Evolutionary conservation across 2,797 vertebrate genomes (phyloP), one percentile per base, ranked within the genome.

Genomic region (Threskiornis aethiopicus): DNA sequence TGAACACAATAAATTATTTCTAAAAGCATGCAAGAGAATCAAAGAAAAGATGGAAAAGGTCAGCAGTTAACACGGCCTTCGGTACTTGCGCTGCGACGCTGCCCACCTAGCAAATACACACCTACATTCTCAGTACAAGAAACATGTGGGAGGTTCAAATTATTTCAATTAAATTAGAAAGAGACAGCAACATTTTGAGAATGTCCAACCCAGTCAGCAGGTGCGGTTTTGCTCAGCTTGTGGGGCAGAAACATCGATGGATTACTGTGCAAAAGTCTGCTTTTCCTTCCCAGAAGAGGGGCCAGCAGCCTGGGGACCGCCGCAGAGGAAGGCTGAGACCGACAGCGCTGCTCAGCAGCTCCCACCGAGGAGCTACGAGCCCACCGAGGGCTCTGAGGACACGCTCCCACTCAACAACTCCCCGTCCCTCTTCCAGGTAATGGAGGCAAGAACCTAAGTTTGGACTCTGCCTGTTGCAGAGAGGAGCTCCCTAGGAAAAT

Each of bases 11-110:
- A 10, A 46, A 37, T 33, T 5, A 41, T 13, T 70, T 51, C 59
- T 19, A 21, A n/a, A 69, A 41, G n/a, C 71, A 42, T 0, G 8
- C n/a, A 61, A 44, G 22, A 85, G 66, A 64, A 62, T 49, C 18
- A 2, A 39, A 39, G 52, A 33, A 11, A 57, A 37, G 20, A 13
- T 4, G 7, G 41, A 31, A 71, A 26, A 62, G 33, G 28, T n/a
- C 24, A n/a, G 31, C 18, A 37, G 69, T 33, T 33, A 35, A 33
- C 12, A 8, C 17, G 31, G 61, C 17, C 1, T 0, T 31, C 29
- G 11, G 61, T 4, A 14, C n/a, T 24, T 2, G 19, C 29, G 1
- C 73, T 4, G 26, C 4, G 3, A 28, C 1, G 22, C 57, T 46
- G 28, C 76, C 72, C 25, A 26, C 49, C 42, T 12, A 22, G 41